Evolutionary conservation across 1,140 invertebrate genomes (phyloP), one percentile per base, ranked within the genome.

Genomic region (Caenorhabditis elegans): DNA sequence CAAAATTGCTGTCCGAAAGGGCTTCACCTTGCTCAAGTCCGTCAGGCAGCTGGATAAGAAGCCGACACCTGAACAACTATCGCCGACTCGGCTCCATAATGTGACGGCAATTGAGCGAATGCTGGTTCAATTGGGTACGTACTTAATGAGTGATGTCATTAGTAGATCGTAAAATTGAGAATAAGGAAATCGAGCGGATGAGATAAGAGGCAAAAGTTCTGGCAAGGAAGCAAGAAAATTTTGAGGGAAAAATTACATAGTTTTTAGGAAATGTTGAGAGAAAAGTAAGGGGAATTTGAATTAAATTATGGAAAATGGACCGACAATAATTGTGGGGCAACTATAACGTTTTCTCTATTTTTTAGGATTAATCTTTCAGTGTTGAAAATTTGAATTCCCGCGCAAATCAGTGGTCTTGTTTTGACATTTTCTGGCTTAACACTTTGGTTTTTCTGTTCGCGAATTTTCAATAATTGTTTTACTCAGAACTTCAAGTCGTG

Each of bases 81-180:
- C 92, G 94, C 87, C 87, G 24, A 90, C 84, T 90, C 93, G 93
- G 85, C 92, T 95, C 78, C 94, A 95, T 86, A 96, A 97, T 92
- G 94, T 97, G 60, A 94, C 95, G 82, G 94, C 95, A 77, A 94
- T 97, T 82, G 95, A 97, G 91, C 94, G 95, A 90, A 92, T 97
- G 89, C 91, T 98, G 51, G 93, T 96, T 36, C 95, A 98, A 91
- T 91, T 98, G 86, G 82, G 77, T 81, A 36, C 22, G 80, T 81
- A 55, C 19, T 55, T n/a, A 19, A 76, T 46, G 24, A 26, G 19
- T 0, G n/a, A n/a, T n/a, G 39, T 76, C 47, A 76, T 60, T 60
- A 34, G 53, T 60, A 60, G 53, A 60, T 60, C 53, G 26, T 60
- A 60, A 60, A 60, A 60, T 31, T 34, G 26, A 53, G 53, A 34